phyloP scores from a whole-genome alignment of 2,113 vertebrate genomes.

The Gallinago undulata region DNA sequence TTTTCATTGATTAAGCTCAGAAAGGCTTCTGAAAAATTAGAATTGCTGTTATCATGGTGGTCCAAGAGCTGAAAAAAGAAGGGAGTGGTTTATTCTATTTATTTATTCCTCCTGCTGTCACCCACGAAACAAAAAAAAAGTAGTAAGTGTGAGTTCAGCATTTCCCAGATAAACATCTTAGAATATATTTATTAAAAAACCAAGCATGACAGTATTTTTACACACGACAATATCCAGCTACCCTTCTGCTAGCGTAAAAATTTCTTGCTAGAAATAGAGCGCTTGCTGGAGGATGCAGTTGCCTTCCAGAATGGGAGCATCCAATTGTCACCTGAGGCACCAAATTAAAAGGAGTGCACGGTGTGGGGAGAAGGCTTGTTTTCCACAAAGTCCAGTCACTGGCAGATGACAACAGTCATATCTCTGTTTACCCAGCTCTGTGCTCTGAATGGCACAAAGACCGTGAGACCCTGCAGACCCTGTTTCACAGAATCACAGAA shows the following conservation, averaged over 20 bases:
- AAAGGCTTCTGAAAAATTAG: neutral
- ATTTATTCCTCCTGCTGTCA: neutral
- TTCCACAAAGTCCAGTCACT: neutral
- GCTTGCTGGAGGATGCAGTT: neutral
- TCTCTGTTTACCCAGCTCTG: neutral
- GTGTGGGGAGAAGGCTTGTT: neutral
- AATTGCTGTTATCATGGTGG: neutral
- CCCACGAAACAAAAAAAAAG: neutral
- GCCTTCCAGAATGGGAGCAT: neutral
- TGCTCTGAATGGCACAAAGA: neutral
- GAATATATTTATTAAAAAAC: neutral
- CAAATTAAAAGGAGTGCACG: neutral
- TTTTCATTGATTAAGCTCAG: neutral
- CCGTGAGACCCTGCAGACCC: accelerated
- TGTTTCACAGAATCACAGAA: no score
- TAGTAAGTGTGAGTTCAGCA: neutral
- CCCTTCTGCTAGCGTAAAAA: neutral
- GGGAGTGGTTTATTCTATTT: neutral
- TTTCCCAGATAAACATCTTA: neutral
- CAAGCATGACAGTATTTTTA: neutral
- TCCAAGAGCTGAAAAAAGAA: neutral
- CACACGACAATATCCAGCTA: neutral
- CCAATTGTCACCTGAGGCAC: neutral
- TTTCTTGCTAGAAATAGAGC: neutral
- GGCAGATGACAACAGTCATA: neutral